Evolutionary conservation across 2,888 invertebrate genomes (phyloP).

Genomic region (Cartodere bifasciata): DNA sequence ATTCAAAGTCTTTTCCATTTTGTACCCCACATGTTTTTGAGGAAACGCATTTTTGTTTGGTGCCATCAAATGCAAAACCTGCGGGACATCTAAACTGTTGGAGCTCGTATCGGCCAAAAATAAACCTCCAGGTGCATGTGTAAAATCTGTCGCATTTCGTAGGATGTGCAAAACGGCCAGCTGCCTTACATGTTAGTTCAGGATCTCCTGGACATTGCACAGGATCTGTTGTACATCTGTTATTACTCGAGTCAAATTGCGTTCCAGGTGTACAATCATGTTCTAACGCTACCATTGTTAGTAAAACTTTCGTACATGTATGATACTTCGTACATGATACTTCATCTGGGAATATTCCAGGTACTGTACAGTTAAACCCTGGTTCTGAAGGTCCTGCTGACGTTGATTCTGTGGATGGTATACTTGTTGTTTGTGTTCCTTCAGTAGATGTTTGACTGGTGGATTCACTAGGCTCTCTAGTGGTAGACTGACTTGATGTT

Average conservation of each 20-base stretch:
- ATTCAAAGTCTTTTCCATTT: conserved; percentile 26
- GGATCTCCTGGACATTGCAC: conserved; percentile 25
- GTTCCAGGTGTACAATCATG: conserved; percentile 22
- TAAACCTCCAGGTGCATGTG: conserved; percentile 39
- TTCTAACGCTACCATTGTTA: too few species aligned
- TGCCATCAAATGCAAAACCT: conserved; percentile 34
- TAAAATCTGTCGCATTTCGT: conserved; percentile 41
- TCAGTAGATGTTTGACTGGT: neutral
- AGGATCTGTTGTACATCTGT: conserved; percentile 21
- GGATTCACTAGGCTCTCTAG: neutral
- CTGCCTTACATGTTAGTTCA: conserved; percentile 21
- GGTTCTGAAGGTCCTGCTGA: conserved; percentile 2
- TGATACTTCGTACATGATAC: conserved; percentile 23
- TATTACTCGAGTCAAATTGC: conserved; percentile 19
- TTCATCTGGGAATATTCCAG: conserved; percentile 24
- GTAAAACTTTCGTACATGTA: conserved; percentile 23
- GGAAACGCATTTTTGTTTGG: conserved; percentile 31
- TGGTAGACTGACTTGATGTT: neutral
- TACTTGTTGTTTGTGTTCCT: conserved; percentile 5
- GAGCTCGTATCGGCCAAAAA: conserved; percentile 38
- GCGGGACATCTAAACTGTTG: conserved; percentile 38
- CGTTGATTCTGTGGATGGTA: conserved; percentile 2
- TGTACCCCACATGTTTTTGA: conserved; percentile 38
- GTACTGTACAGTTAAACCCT: conserved; percentile 18
- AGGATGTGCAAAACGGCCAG: conserved; percentile 39